Evolutionary conservation across 2,797 vertebrate species (phyloP).

Genomic region (Hoplostethus mediterraneus): DNA sequence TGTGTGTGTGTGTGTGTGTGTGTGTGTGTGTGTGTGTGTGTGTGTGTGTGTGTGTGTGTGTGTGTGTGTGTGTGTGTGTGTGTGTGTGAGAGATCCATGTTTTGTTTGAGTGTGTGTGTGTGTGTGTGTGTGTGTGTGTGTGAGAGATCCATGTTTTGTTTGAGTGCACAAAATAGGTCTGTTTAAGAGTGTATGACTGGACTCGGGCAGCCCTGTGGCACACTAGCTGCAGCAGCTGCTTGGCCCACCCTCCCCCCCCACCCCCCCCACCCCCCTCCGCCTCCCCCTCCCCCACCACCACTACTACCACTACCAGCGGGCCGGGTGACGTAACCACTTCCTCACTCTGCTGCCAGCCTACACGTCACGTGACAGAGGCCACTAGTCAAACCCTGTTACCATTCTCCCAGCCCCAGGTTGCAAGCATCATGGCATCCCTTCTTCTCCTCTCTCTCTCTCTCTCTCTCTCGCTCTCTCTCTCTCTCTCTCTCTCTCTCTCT

Average conservation of each 20-base stretch:
- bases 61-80: no score
- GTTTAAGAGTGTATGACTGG: slow-evolving; percentile 27
- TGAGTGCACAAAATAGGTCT: slow-evolving; percentile 8
- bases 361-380: slow-evolving; percentile 69
- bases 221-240: slow-evolving; percentile 75
- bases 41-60: no score
- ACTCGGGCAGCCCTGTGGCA: slow-evolving; percentile 64
- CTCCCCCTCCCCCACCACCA: slow-evolving; percentile 34
- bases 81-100: no score
- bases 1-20: neutral
- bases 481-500: neutral
- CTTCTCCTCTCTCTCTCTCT: slow-evolving; percentile 22
- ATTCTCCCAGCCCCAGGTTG: slow-evolving; percentile 65
- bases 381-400: slow-evolving; percentile 69
- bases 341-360: slow-evolving; percentile 52
- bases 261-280: slow-evolving; percentile 38
- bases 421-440: slow-evolving; percentile 50
- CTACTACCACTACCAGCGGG: slow-evolving; percentile 66
- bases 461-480: slow-evolving; percentile 1
- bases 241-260: slow-evolving; percentile 52
- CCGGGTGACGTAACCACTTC: slow-evolving; percentile 70
- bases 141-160: neutral
- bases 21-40: neutral
- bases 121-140: neutral
- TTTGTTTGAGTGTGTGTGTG: no score